Evolutionary conservation across 2,797 vertebrate species (phyloP), one percentile per base, ranked within the genome.

Genomic region (Gymnoscopelus braueri): DNA sequence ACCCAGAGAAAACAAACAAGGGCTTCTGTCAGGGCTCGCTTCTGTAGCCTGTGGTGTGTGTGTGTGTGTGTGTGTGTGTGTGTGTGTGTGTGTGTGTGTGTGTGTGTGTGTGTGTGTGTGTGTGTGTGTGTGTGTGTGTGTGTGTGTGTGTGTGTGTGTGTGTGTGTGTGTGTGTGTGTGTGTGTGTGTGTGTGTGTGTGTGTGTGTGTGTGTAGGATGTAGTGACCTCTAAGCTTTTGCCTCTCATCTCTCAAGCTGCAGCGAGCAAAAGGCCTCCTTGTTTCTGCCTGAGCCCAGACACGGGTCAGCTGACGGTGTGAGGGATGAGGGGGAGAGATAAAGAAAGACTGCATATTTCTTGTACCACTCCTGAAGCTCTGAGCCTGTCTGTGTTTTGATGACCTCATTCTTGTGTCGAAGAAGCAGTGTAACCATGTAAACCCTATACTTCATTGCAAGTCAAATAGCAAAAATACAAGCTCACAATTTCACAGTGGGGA

Each of bases 21-120:
- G 84, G 90, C 84, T 81, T 79, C 84, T 85, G 85, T 93, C 86
- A 92, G 81, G 77, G 67, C 78, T 19, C 7, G 24, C 39, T 19
- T 9, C 63, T 81, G 78, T 76, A 72, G 73, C 69, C 66, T 29
- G 44, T 71, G 63, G 68, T 84, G 81, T 67, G 72, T 72, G 80
- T 80, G 55, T 71, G 76, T 32, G n/a, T 57, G 60, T 57, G 23
- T 13, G 52, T 70, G 53, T 50, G 60, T 50, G 60, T 44, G 58
- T 60, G 58, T n/a, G 65, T 48, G 55, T 7, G 35, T 39, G 35
- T 7, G 35, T 39, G 35, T 7, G 35, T 39, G 35, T 7, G 35
- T 39, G 39, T 8, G 39, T 39, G 39, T 8, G 39, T 39, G 39
- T 39, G 39, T 39, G 39, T 8, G 39, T 39, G 39, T 5, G 32